Evolutionary conservation across 2,113 vertebrate species (phyloP).

Genomic region (Gracilinanus agilis): DNA sequence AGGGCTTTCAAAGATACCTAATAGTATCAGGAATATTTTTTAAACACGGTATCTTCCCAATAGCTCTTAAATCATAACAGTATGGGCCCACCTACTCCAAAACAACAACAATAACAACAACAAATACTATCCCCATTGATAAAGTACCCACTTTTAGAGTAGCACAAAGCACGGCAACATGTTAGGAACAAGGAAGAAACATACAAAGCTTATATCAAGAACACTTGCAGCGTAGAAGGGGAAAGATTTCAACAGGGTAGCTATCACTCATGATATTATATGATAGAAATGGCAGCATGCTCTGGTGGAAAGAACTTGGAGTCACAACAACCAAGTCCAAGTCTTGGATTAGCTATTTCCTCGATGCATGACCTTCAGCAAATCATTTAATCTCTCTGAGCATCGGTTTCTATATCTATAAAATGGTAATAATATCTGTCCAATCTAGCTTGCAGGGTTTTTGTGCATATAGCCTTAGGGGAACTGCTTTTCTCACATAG

Average conservation of each 20-base stretch:
- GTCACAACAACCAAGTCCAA: neutral
- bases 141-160: neutral
- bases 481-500: neutral
- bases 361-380: neutral
- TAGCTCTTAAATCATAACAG: neutral
- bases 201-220: neutral
- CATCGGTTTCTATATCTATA: neutral
- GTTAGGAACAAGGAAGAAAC: neutral
- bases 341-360: neutral
- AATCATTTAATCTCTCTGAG: neutral
- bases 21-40: neutral
- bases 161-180: neutral
- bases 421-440: neutral
- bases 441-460: neutral
- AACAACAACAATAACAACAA: neutral
- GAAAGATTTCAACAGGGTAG: neutral
- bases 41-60: neutral
- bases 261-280: neutral
- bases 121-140: neutral
- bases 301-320: neutral
- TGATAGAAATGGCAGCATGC: neutral
- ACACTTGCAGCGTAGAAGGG: neutral
- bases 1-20: neutral
- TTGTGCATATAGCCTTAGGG: neutral
- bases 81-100: neutral